These are phyloP conservation scores for Nymphicus hollandicus DNA, from an alignment of 2,113 vertebrate species.

Conservation along the genomic window DNA sequence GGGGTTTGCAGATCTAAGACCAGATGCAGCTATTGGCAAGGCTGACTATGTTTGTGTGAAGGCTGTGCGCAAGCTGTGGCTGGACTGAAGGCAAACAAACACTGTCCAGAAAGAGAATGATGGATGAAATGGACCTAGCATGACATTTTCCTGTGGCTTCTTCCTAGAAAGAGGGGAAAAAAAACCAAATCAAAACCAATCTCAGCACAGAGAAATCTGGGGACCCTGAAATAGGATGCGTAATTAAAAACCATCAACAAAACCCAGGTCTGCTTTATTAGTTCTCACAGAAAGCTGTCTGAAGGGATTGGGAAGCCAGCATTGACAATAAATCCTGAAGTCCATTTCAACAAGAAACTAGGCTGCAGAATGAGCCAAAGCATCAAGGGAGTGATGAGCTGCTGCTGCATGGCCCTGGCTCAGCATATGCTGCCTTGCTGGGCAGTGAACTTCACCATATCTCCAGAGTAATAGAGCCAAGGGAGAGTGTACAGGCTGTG, in stretches of 20 bases:
- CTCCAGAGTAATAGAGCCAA: not conserved
- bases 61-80: not conserved
- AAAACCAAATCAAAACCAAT: not conserved
- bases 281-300: not conserved
- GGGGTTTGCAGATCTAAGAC: not conserved
- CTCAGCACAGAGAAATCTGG: not conserved
- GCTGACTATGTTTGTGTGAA: not conserved
- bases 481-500: not conserved
- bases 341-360: not conserved
- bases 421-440: not conserved
- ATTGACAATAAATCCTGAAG: not conserved
- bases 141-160: not conserved
- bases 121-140: not conserved
- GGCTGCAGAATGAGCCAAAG: not conserved
- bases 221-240: not conserved
- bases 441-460: not conserved
- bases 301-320: not conserved
- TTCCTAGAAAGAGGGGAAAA: not conserved
- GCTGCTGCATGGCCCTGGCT: not conserved
- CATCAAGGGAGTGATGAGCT: not conserved
- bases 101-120: not conserved
- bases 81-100: not conserved
- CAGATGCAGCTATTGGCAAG: not conserved
- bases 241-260: not conserved
- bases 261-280: not conserved